These are phyloP conservation scores for Dryadula phaetusa DNA, from an alignment of 2,888 invertebrate genomes.

Conservation along the genomic window DNA sequence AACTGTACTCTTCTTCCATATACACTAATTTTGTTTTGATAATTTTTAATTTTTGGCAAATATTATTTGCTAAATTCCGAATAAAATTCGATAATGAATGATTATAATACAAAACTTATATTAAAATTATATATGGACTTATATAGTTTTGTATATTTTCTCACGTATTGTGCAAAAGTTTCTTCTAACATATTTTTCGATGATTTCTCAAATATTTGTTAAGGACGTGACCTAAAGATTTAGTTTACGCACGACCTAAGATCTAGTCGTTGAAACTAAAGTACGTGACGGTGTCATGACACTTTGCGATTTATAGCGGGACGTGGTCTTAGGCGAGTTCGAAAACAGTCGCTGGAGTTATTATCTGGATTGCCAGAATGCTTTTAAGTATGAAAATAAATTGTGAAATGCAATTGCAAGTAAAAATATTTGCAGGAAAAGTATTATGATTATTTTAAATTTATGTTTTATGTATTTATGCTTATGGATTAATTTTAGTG, in stretches of 20 bases:
- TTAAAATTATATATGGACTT: background rate
- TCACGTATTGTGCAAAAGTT: conserved; percentile 20
- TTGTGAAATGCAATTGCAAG: background rate
- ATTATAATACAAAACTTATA: background rate
- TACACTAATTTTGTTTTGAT: too few relatives aligned
- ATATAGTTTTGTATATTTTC: background rate
- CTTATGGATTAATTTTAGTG: too few relatives aligned
- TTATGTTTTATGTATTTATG: background rate
- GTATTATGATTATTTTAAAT: background rate
- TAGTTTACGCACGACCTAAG: conserved; percentile 28
- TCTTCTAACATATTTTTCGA: conserved; percentile 11
- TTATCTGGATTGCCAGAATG: conserved; percentile 9
- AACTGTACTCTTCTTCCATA: too few relatives aligned
- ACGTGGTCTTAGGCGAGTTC: conserved; percentile 14
- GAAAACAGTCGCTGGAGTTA: conserved; percentile 16
- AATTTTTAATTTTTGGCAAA: too few relatives aligned
- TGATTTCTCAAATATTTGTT: conserved; percentile 24
- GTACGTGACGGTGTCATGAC: conserved; percentile 25
- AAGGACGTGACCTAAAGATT: conserved; percentile 18
- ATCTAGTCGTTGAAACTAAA: conserved; percentile 23
- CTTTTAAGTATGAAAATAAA: conserved; percentile 11
- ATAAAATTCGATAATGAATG: background rate
- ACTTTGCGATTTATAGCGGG: conserved; percentile 25
- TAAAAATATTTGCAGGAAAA: background rate
- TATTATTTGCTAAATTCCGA: too few relatives aligned